Evolutionary conservation across 1,140 invertebrate genomes (phyloP), one percentile per base, ranked within the genome.

Genomic region (Bombus pyrosoma): DNA sequence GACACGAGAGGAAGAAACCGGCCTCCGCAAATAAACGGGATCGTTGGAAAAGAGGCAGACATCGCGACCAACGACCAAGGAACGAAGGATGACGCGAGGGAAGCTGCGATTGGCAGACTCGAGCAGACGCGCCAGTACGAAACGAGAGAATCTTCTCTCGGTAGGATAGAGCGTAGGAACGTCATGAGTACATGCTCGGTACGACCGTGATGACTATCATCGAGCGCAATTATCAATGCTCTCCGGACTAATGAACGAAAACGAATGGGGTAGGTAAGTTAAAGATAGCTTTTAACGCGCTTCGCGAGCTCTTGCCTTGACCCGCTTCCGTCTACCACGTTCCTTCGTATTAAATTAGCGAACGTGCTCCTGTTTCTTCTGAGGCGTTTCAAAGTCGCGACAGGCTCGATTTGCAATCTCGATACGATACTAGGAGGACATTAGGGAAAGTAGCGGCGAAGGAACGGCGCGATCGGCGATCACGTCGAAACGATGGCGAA

Each of bases 51-150:
- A 69, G 80, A 57, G 34, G 13, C 18, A 10, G 32, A n/a, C n/a
- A n/a, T 15, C 13, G 28, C 25, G 73, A 57, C 22, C 47, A 12
- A 37, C 8, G 34, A 10, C 32, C 12, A 37, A 37, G 47, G 13
- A 34, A 34, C 43, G 43, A 74, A 74, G 78, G 71, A 74, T 69
- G 83, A 86, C 62, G 86, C 78, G 72, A 59, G 28, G 66, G 76
- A 78, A 69, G 53, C 62, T 37, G 28, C 68, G 83, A 88, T 88
- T 83, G 88, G 87, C 83, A 88, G 88, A 66, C 83, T 34, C 47
- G 47, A 18, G 47, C 47, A 0, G 47, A 53, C 47, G 47, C 18
- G 18, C 75, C 71, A 43, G 1, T 18, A 25, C 25, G 57, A 53
- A 13, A 28, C 6, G 22, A 64, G 13, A 28, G 22, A 28, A 66